phyloP scores from a whole-genome alignment of 2,797 vertebrate genomes.

The Clarias pachynema region DNA sequence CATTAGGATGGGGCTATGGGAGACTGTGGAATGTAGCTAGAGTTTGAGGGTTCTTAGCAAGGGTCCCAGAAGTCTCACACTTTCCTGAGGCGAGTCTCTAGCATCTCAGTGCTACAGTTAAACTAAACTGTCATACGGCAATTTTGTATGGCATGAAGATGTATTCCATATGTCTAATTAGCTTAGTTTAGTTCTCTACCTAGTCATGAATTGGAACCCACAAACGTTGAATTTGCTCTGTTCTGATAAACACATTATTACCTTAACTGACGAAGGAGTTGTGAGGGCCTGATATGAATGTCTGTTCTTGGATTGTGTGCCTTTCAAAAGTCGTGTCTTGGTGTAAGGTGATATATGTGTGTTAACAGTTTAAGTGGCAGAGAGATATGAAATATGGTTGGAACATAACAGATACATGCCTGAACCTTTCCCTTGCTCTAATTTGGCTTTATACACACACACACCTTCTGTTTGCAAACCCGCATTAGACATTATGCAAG shows the following conservation, averaged over 20 bases:
- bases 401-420: slow-evolving; percentile 12
- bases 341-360: slow-evolving; percentile 40
- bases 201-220: neutral
- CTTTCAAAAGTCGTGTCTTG: slow-evolving; percentile 33
- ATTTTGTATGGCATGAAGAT: neutral
- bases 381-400: slow-evolving; percentile 16
- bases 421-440: slow-evolving; percentile 8
- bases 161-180: neutral
- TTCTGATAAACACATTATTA: slow-evolving; percentile 14
- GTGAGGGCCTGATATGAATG: neutral
- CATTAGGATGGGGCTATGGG: too few relatives aligned
- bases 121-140: slow-evolving; percentile 17
- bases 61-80: slow-evolving; percentile 61
- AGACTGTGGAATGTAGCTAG: slow-evolving; percentile 74
- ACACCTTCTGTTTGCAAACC: neutral
- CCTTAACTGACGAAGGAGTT: neutral
- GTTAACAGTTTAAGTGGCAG: slow-evolving; percentile 25
- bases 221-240: neutral
- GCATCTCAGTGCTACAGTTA: slow-evolving; percentile 34
- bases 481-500: neutral
- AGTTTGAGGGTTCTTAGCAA: slow-evolving; percentile 69
- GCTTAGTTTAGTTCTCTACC: neutral
- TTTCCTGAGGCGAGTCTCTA: slow-evolving; percentile 51
- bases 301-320: neutral
- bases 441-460: neutral